Evolutionary conservation across 2,113 vertebrate genomes (phyloP), one percentile per base, ranked within the genome.

Genomic region (Alligator mississippiensis): DNA sequence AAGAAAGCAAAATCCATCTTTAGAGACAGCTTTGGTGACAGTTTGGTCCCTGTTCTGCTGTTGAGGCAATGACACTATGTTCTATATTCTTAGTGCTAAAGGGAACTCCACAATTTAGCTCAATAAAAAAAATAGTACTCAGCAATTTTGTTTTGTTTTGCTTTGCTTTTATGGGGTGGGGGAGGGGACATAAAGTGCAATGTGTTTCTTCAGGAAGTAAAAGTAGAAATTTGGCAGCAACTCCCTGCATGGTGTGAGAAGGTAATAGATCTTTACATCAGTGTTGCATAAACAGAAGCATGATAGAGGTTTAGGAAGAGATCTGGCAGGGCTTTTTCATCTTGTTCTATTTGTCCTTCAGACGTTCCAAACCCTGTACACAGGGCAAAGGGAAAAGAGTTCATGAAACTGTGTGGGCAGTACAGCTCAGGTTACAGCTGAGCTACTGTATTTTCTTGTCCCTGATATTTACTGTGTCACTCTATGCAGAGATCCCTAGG

Each of bases 371-470:
- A 63, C 64, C 21, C 19, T 80, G 25, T 7, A 74, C 1, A 25
- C 11, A 95, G 74, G 19, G 77, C 87, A 86, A 87, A 83, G 58
- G n/a, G 34, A 93, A 87, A n/a, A 85, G 66, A 90, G 34, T 9
- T 81, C 74, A 87, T 19, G 68, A 87, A 62, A 68, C 64, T 85
- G 38, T 70, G 83, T 85, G 64, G 85, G 70, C 28, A 85, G 82
- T 5, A 80, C 28, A 94, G 57, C 85, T 78, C 91, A 92, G 57
- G 63, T 92, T 87, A 68, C 90, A 91, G 47, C 18, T n/a, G 19
- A 94, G 80, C 72, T 91, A 80, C 79, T 80, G n/a, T 75, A 80
- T 92, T 87, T 90, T 62, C 57, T 94, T 96, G 88, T 64, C 21
- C 68, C 47, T 81, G 77, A 62, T 64, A 76, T 1, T 2, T 11